A percentile compares a stretch with the other conserved stretches of the same genome.
phyloP scores from a whole-genome alignment of 2,797 vertebrate genomes.

The Propithecus perrieri region DNA sequence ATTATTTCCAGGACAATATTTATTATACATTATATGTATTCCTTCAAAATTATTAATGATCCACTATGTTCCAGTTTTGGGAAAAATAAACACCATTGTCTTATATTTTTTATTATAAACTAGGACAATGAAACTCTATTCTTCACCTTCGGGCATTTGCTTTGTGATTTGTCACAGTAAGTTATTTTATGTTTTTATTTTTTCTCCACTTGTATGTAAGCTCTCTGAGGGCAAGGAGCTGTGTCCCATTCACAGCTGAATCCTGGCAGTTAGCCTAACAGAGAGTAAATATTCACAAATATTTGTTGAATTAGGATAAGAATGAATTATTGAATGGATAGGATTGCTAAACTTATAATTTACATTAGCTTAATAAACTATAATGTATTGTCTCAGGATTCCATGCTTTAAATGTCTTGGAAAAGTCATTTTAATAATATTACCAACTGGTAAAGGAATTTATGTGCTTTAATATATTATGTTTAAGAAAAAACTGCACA shows the following conservation, averaged over 20 bases:
- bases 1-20: background rate
- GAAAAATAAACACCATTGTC: background rate
- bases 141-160: background rate
- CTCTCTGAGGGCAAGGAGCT: background rate
- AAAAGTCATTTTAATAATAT: background rate
- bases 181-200: background rate
- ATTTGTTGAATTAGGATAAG: background rate
- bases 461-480: background rate
- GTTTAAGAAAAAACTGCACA: background rate
- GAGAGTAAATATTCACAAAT: background rate
- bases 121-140: background rate
- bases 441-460: background rate
- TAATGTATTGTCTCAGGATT: background rate
- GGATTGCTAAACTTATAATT: background rate
- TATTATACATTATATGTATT: background rate
- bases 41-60: background rate
- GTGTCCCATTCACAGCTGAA: background rate
- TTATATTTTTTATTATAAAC: background rate
- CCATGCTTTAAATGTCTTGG: background rate
- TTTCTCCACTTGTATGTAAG: background rate
- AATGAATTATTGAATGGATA: background rate
- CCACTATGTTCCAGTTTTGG: background rate
- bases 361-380: background rate
- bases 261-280: background rate
- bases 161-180: background rate